Percentiles rank a stretch among this genome's conserved stretches.
Evolutionary conservation across 2,797 vertebrate species (phyloP).

Genomic region (Labroides dimidiatus): DNA sequence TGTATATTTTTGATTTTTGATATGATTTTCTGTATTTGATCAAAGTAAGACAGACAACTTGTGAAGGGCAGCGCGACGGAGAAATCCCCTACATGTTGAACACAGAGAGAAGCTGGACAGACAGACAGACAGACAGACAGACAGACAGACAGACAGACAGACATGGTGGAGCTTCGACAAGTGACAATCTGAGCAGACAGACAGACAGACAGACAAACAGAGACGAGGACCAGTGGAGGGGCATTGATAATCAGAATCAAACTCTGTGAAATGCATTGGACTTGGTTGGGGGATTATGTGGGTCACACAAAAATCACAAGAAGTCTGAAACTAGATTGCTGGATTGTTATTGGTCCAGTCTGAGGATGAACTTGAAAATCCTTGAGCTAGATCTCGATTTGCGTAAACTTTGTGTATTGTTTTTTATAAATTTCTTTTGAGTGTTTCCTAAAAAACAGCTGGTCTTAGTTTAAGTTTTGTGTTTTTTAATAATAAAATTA

Average conservation of each 20-base stretch:
- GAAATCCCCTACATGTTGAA: neutral
- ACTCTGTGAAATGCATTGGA: constrained; percentile 16
- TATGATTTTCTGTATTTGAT: neutral
- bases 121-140: neutral
- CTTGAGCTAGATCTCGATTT: too few species aligned
- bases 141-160: neutral
- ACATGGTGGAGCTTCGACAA: neutral
- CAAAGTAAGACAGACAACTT: neutral
- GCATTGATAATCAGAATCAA: constrained; percentile 7
- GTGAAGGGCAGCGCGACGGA: neutral
- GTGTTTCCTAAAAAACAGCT: too few species aligned
- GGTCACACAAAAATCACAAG: neutral
- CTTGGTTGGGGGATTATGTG: neutral
- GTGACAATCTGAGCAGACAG: too few species aligned
- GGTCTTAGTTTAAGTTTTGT: too few species aligned
- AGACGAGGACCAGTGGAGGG: neutral
- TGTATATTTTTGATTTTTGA: neutral
- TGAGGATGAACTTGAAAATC: too few species aligned
- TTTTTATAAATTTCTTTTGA: too few species aligned
- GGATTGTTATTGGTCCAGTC: neutral
- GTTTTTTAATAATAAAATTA: too few species aligned
- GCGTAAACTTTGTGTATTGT: too few species aligned
- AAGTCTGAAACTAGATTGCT: neutral
- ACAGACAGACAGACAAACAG: neutral
- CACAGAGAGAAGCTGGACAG: constrained; percentile 4